phyloP scores from a whole-genome alignment of 2,797 vertebrate genomes.

The Falco berigora region DNA sequence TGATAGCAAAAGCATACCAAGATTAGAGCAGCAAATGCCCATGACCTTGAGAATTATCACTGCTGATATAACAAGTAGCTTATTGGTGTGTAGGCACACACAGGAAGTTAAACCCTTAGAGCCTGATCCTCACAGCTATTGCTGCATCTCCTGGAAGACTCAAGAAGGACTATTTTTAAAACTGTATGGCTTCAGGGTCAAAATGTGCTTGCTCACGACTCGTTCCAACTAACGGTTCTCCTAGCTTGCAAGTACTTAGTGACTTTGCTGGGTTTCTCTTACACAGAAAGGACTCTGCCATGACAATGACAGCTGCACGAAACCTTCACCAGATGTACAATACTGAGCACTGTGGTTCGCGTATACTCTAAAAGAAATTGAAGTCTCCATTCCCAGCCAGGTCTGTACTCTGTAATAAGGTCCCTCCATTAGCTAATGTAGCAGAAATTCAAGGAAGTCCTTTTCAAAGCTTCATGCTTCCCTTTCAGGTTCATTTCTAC shows the following conservation, averaged over 20 bases:
- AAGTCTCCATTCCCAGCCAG: background rate
- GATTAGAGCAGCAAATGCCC: background rate
- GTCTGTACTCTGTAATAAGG: background rate
- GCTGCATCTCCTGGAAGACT: background rate
- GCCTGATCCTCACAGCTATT: background rate
- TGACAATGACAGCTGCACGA: background rate
- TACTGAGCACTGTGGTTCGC: background rate
- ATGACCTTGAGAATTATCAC: conserved; percentile 52
- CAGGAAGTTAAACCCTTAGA: background rate
- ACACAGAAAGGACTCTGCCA: background rate
- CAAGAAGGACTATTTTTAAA: background rate
- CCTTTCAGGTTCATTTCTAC: background rate
- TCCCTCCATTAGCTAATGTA: background rate
- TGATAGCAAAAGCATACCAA: background rate
- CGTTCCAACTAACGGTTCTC: background rate
- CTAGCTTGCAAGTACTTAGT: background rate
- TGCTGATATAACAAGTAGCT: background rate
- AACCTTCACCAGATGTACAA: background rate
- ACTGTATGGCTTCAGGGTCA: background rate
- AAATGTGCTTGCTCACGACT: background rate
- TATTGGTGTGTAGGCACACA: background rate
- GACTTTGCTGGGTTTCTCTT: background rate
- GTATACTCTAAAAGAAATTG: background rate
- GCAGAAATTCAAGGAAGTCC: background rate
- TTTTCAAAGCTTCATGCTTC: background rate